These are phyloP conservation scores for Drosophila vallismaia DNA, from an alignment of 2,888 invertebrate genomes.

Conservation along the genomic window DNA sequence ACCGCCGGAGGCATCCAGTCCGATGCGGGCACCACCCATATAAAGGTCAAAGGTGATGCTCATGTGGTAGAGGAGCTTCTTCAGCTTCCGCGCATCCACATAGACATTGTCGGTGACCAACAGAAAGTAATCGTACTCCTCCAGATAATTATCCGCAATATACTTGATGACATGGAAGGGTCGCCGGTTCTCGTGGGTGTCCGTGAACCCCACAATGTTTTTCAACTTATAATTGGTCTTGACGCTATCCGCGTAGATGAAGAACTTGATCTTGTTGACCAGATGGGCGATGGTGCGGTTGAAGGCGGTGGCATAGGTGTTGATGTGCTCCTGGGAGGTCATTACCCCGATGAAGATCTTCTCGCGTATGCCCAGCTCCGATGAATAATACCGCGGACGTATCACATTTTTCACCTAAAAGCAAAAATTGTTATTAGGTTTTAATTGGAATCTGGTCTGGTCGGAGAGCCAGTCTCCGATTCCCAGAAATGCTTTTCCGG, in stretches of 20 bases:
- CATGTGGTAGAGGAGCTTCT: constrained; percentile 89
- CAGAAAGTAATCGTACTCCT: constrained; percentile 97
- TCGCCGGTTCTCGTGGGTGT: constrained; percentile 89
- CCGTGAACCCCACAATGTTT: constrained; percentile 94
- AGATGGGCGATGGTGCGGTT: constrained; percentile 94
- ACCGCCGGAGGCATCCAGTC: constrained; percentile 72
- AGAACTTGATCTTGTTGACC: constrained; percentile 93
- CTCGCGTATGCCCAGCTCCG: constrained; percentile 96
- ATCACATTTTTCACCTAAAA: constrained; percentile 86
- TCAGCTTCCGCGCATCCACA: constrained; percentile 91
- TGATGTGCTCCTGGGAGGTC: constrained; percentile 89
- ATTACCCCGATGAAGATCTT: constrained; percentile 94
- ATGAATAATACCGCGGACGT: constrained; percentile 96
- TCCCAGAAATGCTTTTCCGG: background rate
- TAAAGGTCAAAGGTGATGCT: constrained; percentile 94
- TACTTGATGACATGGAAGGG: constrained; percentile 96
- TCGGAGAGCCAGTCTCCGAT: background rate
- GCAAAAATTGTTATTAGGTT: background rate
- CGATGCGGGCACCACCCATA: constrained; percentile 89
- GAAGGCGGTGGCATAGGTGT: constrained; percentile 91
- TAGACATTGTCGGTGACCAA: constrained; percentile 93
- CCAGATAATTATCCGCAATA: constrained; percentile 93
- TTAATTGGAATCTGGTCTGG: background rate
- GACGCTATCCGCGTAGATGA: constrained; percentile 87
- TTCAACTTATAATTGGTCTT: constrained; percentile 86